Percentiles rank a stretch among this genome's conserved stretches.
phyloP scores from a whole-genome alignment of 2,888 invertebrate species.

The Plagodis pulveraria region DNA sequence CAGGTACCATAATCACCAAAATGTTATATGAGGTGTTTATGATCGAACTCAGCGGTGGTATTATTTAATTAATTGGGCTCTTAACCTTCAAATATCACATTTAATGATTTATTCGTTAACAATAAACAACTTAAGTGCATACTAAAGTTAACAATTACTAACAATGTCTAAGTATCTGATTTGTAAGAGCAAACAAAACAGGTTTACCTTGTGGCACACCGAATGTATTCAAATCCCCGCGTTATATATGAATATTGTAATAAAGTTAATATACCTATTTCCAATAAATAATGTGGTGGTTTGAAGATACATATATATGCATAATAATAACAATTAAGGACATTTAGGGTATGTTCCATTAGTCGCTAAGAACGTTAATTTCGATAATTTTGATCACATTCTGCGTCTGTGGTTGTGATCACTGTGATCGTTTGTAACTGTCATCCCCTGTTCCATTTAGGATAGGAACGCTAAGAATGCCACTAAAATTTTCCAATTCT shows the following conservation, averaged over 20 bases:
- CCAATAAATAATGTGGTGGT: too few relatives aligned
- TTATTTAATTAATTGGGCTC: constrained; percentile 19
- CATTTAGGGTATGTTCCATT: too few relatives aligned
- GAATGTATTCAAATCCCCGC: constrained; percentile 51
- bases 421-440: too few relatives aligned
- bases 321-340: too few relatives aligned
- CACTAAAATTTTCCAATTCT: too few relatives aligned
- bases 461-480: too few relatives aligned
- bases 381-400: too few relatives aligned
- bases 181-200: constrained; percentile 50
- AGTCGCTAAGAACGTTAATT: too few relatives aligned
- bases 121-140: constrained; percentile 38
- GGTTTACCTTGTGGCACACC: constrained; percentile 56
- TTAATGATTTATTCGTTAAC: constrained; percentile 38
- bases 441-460: too few relatives aligned
- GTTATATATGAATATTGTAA: constrained; percentile 39
- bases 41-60: constrained; percentile 11
- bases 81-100: constrained; percentile 24
- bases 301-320: too few relatives aligned
- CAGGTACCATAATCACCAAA: constrained; percentile 13
- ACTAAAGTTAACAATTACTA: constrained; percentile 34
- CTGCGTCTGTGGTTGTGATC: too few relatives aligned
- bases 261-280: too few relatives aligned
- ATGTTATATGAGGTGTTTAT: constrained; percentile 19
- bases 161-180: constrained; percentile 41